Evolutionary conservation across 2,113 vertebrate genomes (phyloP), one percentile per base, ranked within the genome.

Genomic region (Athene noctua): DNA sequence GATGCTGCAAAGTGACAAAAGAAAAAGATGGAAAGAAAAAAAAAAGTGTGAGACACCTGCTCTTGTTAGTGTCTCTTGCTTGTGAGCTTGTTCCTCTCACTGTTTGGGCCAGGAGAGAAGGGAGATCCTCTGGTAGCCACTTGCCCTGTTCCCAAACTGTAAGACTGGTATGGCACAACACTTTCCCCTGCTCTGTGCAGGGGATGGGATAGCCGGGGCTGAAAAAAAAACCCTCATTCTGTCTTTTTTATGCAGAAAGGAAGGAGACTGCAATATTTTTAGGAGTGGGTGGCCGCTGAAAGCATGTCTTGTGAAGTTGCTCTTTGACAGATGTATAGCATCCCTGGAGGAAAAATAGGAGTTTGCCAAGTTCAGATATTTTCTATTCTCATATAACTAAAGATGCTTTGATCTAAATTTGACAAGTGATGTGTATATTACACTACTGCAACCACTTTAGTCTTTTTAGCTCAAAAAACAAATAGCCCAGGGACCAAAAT

Each of bases 391-490:
- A 42, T 80, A 27, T 40, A 92, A 90, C 91, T 81, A 61, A 90
- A 92, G 58, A 19, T 87, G 55, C 92, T 94, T 97, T 95, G 94
- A 95, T 94, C 89, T 93, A 42, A 93, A 80, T 61, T 89, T 96
- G 97, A 96, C 94, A 96, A 90, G 51, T 19, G 4, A 95, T 97
- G 80, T 94, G 94, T 95, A 11, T 93, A 87, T 96, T 95, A 49
- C 73, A 79, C 73, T 67, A 44, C 65, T 79, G 88, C 85, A 95
- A 86, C 46, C 44, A 59, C 80, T 93, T 96, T 27, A 72, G 63
- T 91, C 70, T 85, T 96, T 95, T 88, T 80, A 91, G 59, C 84
- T 89, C n/a, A 54, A 87, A 90, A 95, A 88, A 51, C 83, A 97
- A 94, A 94, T 90, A 96, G 77, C 96, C 82, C 38, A 90, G 77